Evolutionary conservation across 92 coral and sea anemone genomes (phyloP).

Genomic region (Epizoanthus ramosus): DNA sequence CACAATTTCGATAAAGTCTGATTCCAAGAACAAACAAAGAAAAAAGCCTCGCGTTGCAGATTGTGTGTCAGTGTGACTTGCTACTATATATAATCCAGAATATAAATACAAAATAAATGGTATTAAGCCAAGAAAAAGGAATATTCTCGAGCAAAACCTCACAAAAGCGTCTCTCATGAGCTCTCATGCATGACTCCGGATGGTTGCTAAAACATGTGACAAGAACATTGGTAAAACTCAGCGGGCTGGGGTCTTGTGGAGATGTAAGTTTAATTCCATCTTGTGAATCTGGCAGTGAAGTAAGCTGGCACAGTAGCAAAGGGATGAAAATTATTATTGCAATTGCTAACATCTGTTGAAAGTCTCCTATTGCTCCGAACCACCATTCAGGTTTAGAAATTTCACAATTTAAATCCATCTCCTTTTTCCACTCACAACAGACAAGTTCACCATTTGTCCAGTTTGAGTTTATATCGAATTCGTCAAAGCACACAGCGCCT

Average conservation of each 20-base stretch:
- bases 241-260: not conserved
- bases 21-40: no score
- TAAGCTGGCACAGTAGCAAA: not conserved
- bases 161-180: not conserved
- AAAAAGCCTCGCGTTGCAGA: no score
- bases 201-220: not conserved
- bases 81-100: no score
- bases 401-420: not conserved
- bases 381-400: not conserved
- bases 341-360: not conserved
- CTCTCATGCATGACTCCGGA: not conserved
- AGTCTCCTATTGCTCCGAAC: not conserved
- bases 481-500: not conserved
- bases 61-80: no score
- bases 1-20: not conserved
- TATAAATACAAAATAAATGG: no score
- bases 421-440: not conserved
- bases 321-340: not conserved
- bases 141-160: not conserved
- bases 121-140: not conserved
- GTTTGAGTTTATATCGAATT: not conserved
- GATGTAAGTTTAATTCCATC: not conserved
- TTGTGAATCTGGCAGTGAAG: not conserved
- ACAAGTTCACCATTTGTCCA: no score
- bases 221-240: not conserved